Base-by-base conservation (phyloP, 2,113 vertebrate species). In the Falco punctatus region DNA sequence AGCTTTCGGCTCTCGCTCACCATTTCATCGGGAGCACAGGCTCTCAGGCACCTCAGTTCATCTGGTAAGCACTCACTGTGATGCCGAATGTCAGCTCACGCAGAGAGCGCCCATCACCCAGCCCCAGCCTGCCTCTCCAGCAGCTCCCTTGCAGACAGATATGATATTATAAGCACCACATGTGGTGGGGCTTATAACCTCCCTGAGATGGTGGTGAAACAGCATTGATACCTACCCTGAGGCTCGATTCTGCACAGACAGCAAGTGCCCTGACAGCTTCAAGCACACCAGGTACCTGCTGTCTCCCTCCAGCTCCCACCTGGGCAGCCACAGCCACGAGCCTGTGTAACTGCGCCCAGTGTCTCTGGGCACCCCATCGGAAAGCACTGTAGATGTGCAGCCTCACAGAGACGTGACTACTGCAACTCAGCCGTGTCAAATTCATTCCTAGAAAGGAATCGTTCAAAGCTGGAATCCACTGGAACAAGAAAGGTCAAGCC, bases 201-300 rank as follows among this genome's bases (percentile, higher is more conserved):
- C 52, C 16, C 64, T 12, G 46, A 89, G 46, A 58, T 9, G 54
- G 42, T 48, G 65, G 40, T n/a, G 81, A 79, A 78, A 69, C 0
- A 65, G 49, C 73, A 48, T 0, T 5, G 38, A 26, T 20, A 75
- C 13, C 48, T 42, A 33, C 15, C 85, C 82, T 7, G 33, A 66
- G n/a, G 58, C 11, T 65, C 58, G 23, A 22, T 80, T 19, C 79
- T 70, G 44, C 32, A 44, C 0, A 5, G 72, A 14, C 2, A 6
- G 46, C 0, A 22, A 69, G 20, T 2, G 15, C 5, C 59, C 55
- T 0, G 1, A 15, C 30, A 65, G 59, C 77, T 54, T 48, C 0
- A 3, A 82, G 54, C 33, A 42, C 42, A 22, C 5, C 35, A 7
- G 18, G 74, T 40, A 52, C 67, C 80, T 49, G 49, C 7, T 67